Evolutionary conservation across 2,888 invertebrate genomes (phyloP).

Genomic region (Parnassius apollo): DNA sequence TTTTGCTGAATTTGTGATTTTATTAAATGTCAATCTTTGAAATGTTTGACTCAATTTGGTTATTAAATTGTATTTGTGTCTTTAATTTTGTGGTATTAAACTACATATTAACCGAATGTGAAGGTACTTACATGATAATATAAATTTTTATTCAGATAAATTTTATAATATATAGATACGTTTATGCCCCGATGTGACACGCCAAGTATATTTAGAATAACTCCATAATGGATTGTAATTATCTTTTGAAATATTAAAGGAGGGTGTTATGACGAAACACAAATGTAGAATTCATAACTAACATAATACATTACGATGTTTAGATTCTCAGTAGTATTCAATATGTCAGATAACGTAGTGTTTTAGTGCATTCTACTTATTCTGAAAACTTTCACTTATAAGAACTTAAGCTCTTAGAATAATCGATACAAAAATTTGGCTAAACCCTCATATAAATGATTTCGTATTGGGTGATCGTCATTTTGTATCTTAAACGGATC

Average conservation of each 20-base stretch:
- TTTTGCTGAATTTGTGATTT: not conserved
- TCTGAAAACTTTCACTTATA: slow-evolving; percentile 1
- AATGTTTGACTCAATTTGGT: slow-evolving; percentile 1
- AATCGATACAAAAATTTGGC: slow-evolving; percentile 61
- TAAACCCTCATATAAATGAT: slow-evolving; percentile 47
- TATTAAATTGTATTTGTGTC: slow-evolving; percentile 28
- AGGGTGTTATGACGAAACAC: slow-evolving; percentile 27
- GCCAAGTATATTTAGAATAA: slow-evolving; percentile 6
- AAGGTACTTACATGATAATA: slow-evolving; percentile 54
- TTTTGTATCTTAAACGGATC: slow-evolving; percentile 32
- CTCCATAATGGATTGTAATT: slow-evolving; percentile 1
- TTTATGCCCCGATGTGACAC: slow-evolving; percentile 37
- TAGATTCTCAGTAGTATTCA: not conserved
- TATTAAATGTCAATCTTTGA: not conserved
- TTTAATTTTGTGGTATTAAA: slow-evolving; percentile 39
- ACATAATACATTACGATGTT: not conserved
- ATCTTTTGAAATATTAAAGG: slow-evolving; percentile 11
- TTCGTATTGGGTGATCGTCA: slow-evolving; percentile 39
- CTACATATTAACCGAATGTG: slow-evolving; percentile 39
- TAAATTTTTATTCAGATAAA: slow-evolving; percentile 46
- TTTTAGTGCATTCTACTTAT: slow-evolving; percentile 1
- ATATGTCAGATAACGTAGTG: not conserved
- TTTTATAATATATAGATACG: slow-evolving; percentile 39
- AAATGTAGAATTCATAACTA: slow-evolving; percentile 11
- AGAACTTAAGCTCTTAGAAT: slow-evolving; percentile 33